A percentile compares a stretch with the other conserved stretches of the same genome.
These are phyloP conservation scores for Halocynthia roretzi DNA, from an alignment of 23 tunicate genomes.

Conservation along the genomic window DNA sequence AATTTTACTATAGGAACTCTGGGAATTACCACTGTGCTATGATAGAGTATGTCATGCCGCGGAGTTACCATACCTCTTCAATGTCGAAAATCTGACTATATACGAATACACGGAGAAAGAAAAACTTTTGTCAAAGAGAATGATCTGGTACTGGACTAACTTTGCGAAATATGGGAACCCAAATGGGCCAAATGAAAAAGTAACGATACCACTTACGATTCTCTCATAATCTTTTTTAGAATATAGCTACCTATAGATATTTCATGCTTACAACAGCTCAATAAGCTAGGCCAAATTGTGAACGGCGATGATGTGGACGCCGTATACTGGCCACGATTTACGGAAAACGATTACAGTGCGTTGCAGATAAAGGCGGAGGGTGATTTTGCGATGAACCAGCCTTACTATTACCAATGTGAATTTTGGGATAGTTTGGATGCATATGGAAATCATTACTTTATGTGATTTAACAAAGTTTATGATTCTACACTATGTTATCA, in stretches of 20 bases:
- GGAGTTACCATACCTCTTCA: constrained; percentile 52
- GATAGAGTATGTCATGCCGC: constrained; percentile 67
- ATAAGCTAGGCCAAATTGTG: too few relatives aligned
- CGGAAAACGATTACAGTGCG: constrained; percentile 18
- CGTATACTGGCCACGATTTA: background rate
- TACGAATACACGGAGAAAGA: constrained; percentile 24
- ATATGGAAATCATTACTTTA: constrained; percentile 33
- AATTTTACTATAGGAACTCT: constrained; percentile 33
- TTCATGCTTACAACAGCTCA: too few relatives aligned
- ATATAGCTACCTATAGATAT: background rate
- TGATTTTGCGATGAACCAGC: constrained; percentile 32
- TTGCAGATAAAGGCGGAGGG: constrained; percentile 27
- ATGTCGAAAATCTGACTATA: constrained; percentile 37
- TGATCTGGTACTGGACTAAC: constrained; percentile 41
- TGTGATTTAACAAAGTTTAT: too few relatives aligned
- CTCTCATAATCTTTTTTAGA: background rate
- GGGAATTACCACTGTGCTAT: constrained; percentile 45
- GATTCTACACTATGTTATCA: too few relatives aligned
- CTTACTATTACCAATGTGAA: constrained; percentile 37
- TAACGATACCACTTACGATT: background rate
- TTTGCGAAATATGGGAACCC: constrained; percentile 66
- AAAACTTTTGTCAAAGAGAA: constrained; percentile 32
- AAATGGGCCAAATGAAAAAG: constrained; percentile 18
- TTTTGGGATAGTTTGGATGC: constrained; percentile 55
- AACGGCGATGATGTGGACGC: constrained; percentile 15